Base-by-base conservation (phyloP, 2,888 invertebrate species). In the Aspidiotus rigidus region DNA sequence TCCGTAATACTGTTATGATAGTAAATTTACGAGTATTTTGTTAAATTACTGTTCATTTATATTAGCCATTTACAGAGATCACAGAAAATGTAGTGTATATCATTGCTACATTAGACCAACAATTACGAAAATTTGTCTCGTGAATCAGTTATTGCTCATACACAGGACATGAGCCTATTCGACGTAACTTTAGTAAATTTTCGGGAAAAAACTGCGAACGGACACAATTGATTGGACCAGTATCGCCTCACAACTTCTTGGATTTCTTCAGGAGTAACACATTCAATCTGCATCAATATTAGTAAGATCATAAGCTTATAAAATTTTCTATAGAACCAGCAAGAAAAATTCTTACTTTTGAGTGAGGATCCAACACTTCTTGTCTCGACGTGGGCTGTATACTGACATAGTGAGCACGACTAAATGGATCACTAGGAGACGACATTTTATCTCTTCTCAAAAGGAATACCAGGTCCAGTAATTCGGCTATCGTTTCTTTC, bases 401-500 rank as follows among this genome's bases (percentile, higher is more conserved):
- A 62, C 60, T 64, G 28, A 66, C 56, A 10, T 70, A 53, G 39
- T 17, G 28, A 10, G 71, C 71, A n/a, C 69, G 61, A 70, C 69
- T 70, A n/a, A 87, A 85, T 0, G 88, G 86, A 76, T 90, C 89
- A 2, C 84, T 85, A 56, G 80, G 78, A 57, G 83, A 84, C 76
- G 84, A 85, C 72, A 82, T 85, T 55, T 83, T 83, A 77, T 93
- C 93, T 75, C 90, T 85, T 59, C 92, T 82, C 1, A 93, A 86
- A 62, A 93, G 77, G 72, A 93, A 85, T 0, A 90, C 88, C 74
- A 88, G 85, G 79, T 94, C 94, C 2, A 91, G 86, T 70, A 94
- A 85, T 77, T 92, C 89, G 0, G 93, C 93, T 8, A 95, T 88
- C 0, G 91, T 91, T 80, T 95, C 93, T 77, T 91, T 91, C 0